phyloP scores from a whole-genome alignment of 1,140 invertebrate genomes.

The Holotrichia oblita region DNA sequence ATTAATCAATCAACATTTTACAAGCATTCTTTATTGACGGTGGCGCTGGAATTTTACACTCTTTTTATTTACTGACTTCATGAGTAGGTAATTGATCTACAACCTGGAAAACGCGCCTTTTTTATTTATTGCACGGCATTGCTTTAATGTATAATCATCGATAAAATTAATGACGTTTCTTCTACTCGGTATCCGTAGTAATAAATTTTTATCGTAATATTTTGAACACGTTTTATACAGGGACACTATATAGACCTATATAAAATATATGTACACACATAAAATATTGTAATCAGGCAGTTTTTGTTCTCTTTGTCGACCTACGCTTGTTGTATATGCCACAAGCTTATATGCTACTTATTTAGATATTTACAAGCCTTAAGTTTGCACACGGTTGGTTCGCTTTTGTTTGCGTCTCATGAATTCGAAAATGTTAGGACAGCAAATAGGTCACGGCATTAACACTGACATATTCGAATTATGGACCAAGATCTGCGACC shows the following conservation, averaged over 20 bases:
- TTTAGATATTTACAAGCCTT: background rate
- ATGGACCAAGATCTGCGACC: background rate
- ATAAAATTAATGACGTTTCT: background rate
- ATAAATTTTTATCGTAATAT: slow-evolving; percentile 15
- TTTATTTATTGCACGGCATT: background rate
- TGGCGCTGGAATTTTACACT: background rate
- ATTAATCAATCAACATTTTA: no score
- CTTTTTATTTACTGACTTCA: background rate
- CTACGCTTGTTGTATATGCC: background rate
- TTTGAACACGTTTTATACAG: background rate
- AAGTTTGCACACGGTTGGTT: background rate
- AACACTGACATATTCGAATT: slow-evolving; percentile 26
- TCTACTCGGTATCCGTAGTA: background rate
- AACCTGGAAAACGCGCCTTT: background rate
- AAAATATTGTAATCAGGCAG: background rate
- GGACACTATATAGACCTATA: background rate
- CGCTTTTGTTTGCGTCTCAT: background rate
- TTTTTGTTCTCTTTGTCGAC: background rate
- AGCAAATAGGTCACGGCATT: slow-evolving; percentile 16
- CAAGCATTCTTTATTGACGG: background rate
- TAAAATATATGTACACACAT: background rate
- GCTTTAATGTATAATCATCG: slow-evolving; percentile 7
- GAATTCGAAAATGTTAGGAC: slow-evolving; percentile 18
- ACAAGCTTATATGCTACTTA: background rate
- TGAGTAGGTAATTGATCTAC: background rate